Conservation (phyloP, 2,113 vertebrate species). For the Ailuropoda melanoleuca region DNA sequence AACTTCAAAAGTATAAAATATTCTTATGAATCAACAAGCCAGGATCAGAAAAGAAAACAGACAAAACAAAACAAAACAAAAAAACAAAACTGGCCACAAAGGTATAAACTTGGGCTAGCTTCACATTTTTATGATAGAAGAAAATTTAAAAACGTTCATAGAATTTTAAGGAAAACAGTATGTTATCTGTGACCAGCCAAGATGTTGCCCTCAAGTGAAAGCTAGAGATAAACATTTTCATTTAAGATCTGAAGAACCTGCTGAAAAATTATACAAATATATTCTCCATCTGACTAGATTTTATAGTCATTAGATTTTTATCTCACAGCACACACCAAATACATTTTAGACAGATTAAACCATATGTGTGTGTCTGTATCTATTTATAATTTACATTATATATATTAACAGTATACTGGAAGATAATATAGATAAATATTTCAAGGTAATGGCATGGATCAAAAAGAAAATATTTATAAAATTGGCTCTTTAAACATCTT, state of each 20-base stretch:
- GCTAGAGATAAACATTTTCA: neutral
- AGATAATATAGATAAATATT: neutral
- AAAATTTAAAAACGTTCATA: neutral
- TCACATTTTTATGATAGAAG: constrained; percentile 15
- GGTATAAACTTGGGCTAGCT: neutral
- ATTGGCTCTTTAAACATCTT: neutral
- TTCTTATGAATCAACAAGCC: neutral
- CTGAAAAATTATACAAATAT: constrained; percentile 4
- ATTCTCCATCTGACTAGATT: neutral
- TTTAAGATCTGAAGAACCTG: neutral
- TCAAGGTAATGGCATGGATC: neutral
- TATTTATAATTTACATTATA: neutral
- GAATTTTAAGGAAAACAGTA: neutral
- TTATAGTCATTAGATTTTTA: neutral
- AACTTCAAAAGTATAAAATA: constrained; percentile 9
- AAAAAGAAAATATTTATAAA: neutral
- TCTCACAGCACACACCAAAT: neutral
- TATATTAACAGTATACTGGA: neutral
- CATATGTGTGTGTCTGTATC: neutral
- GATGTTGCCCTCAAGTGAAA: neutral
- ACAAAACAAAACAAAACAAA: neutral
- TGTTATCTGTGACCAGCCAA: neutral
- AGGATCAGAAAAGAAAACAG: neutral
- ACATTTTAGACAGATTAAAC: constrained; percentile 1
- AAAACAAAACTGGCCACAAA: neutral